Evolutionary conservation across 2,888 invertebrate genomes (phyloP), one percentile per base, ranked within the genome.

Genomic region (Apoderus coryli): DNA sequence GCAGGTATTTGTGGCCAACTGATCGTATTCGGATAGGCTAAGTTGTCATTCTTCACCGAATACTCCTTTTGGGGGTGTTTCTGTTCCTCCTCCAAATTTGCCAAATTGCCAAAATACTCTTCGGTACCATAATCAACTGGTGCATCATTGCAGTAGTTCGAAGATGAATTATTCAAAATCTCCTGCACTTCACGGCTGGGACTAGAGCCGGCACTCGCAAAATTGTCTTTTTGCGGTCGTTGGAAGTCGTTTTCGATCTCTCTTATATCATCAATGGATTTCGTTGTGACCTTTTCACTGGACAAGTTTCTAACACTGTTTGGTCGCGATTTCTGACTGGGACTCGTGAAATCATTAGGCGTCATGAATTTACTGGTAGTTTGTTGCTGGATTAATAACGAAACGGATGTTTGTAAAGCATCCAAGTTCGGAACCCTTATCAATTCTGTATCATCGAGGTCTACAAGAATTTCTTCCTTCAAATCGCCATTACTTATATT

Each of bases 161-260:
- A 44, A n/a, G 37, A 16, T 3, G 44, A 43, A 36, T 69, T 69
- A 42, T 72, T 73, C 54, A 89, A 64, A 43, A 89, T 89, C 60
- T 88, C 79, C 52, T 84, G 76, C 12, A 89, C 89, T 60, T 90
- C 89, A 12, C 85, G 66, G 47, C 86, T 86, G 4, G 89, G 86
- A 54, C 85, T 86, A 36, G 86, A 86, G 9, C 82, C 82, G n/a
- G 78, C 81, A 29, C 84, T 84, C 2, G 76, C 71, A 41, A 69
- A 61, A 48, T 64, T 65, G 43, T 57, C 56, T 37, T 53, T 53
- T 31, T 50, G 51, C 2, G 48, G 47, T 26, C 43, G 12, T 32
- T 51, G 46, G 26, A 52, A 53, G 28, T 56, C 54, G 19, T 19
- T 19, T 19, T 19, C 19, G 6, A 19, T 19, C n/a, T 19, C 19